Conservation (phyloP, 2,113 vertebrate species). For the Hippocampus comes region DNA sequence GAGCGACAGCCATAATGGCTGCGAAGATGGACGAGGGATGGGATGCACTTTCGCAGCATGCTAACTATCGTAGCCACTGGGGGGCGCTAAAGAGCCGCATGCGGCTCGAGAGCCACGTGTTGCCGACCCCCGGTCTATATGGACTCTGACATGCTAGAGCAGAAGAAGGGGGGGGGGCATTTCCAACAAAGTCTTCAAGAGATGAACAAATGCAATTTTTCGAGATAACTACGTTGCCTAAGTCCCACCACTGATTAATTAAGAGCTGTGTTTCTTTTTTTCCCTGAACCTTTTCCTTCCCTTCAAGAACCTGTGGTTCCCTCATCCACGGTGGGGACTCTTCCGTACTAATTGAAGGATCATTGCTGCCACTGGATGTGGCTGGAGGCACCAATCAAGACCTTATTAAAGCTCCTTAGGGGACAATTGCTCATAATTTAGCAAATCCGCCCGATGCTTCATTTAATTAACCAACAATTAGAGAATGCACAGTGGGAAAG, state of each 20-base stretch:
- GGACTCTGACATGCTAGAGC: too few species aligned
- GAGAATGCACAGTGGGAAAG: slow-evolving; percentile 31
- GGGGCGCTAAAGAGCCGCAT: too few species aligned
- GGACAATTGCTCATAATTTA: slow-evolving; percentile 67
- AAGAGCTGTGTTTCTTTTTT: not conserved
- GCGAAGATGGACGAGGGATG: too few species aligned
- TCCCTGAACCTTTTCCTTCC: not conserved
- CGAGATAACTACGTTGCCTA: too few species aligned
- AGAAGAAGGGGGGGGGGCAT: too few species aligned
- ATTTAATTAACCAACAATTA: slow-evolving; percentile 65
- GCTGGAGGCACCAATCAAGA: slow-evolving; percentile 64
- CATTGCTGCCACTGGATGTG: slow-evolving; percentile 55
- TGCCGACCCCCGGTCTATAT: too few species aligned
- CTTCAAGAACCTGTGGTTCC: slow-evolving; percentile 21
- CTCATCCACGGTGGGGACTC: slow-evolving; percentile 14
- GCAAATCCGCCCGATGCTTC: slow-evolving; percentile 60
- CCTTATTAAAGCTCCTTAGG: slow-evolving; percentile 57
- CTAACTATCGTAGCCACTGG: too few species aligned
- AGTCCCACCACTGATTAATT: not conserved
- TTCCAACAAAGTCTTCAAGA: not conserved
- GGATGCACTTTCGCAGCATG: too few species aligned
- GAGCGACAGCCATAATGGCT: too few species aligned
- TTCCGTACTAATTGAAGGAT: slow-evolving; percentile 60
- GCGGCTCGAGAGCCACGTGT: too few species aligned
- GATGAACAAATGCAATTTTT: not conserved